Evolutionary conservation across 2,113 vertebrate species (phyloP).

Genomic region (Emydocephalus ijimae): DNA sequence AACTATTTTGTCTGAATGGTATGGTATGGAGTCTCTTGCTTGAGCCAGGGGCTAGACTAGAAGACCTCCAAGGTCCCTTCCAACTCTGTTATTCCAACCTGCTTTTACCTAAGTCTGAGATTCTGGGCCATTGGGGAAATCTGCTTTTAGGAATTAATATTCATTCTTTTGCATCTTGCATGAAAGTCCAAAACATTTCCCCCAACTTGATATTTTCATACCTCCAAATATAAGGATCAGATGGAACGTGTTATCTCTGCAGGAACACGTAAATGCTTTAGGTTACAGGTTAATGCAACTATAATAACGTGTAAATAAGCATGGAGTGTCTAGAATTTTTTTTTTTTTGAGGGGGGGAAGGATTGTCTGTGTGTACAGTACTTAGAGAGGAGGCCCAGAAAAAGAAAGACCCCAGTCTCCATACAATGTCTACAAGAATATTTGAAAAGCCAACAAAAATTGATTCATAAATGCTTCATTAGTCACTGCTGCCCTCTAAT

Average conservation of each 20-base stretch:
- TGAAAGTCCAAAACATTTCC: not conserved
- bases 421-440: not conserved
- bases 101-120: not conserved
- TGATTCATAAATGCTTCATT: conserved; percentile 53
- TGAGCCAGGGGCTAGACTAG: not conserved
- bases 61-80: not conserved
- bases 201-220: not conserved
- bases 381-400: not conserved
- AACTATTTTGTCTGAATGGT: not conserved
- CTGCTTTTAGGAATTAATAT: not conserved
- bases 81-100: not conserved
- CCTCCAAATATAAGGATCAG: not conserved
- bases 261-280: not conserved
- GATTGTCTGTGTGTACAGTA: not conserved
- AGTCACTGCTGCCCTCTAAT: conserved; percentile 57
- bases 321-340: not conserved
- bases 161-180: not conserved
- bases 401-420: not conserved
- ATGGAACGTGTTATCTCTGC: not conserved
- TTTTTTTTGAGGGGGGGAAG: no score
- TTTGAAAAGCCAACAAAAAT: conserved; percentile 35
- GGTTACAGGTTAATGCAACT: not conserved
- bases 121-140: not conserved
- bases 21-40: not conserved
- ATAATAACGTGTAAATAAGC: not conserved